Evolutionary conservation across 30 jellyfish, hydroid and myxozoan species (phyloP).

Genomic region (Aurelia coerulea): DNA sequence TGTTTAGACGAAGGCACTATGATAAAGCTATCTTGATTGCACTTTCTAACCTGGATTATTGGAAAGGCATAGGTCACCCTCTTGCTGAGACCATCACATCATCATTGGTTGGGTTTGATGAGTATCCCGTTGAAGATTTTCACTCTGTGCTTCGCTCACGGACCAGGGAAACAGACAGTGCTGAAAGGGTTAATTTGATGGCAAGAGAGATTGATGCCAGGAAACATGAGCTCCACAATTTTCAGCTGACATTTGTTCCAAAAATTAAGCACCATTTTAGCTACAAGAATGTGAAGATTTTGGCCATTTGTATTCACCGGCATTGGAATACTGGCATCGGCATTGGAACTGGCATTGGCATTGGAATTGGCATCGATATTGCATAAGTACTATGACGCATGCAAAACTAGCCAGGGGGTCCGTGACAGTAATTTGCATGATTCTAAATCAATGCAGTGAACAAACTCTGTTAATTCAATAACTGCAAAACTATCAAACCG

Average conservation of each 20-base stretch:
- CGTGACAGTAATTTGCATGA: no score
- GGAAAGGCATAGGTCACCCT: constrained; percentile 19
- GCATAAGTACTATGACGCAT: no score
- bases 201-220: background rate
- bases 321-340: no score
- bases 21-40: constrained; percentile 21
- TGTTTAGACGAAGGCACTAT: constrained; percentile 6
- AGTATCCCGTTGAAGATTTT: constrained; percentile 17
- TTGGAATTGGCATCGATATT: no score
- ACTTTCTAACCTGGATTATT: background rate
- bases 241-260: background rate
- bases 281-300: background rate
- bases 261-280: background rate
- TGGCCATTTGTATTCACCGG: no score
- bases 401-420: no score
- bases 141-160: constrained; percentile 13
- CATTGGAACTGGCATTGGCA: no score
- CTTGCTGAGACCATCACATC: constrained; percentile 3
- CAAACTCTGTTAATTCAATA: no score
- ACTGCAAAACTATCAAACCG: no score
- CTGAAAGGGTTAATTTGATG: background rate
- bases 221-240: background rate
- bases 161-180: constrained; percentile 18
- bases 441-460: no score
- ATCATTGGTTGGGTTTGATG: constrained; percentile 5